Conservation (phyloP, 2,113 vertebrate genomes). For the Camelus bactrianus region DNA sequence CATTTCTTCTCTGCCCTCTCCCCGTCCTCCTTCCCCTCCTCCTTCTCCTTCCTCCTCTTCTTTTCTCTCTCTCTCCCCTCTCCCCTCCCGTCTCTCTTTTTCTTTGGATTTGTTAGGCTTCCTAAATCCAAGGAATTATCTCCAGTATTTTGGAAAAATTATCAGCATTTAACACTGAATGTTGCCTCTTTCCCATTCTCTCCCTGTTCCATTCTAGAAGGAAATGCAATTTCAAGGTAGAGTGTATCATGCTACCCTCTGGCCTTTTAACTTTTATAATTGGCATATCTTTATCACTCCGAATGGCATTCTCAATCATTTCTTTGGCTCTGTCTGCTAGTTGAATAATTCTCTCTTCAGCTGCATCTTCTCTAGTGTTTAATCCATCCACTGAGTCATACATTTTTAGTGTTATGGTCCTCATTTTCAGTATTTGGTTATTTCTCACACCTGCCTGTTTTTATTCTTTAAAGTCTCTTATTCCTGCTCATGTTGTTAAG, state of each 20-base stretch:
- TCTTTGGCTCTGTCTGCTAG: background rate
- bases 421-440: background rate
- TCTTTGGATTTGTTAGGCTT: background rate
- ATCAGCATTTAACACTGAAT: background rate
- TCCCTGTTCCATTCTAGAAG: background rate
- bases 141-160: background rate
- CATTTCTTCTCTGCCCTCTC: background rate
- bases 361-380: background rate
- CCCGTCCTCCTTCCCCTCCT: background rate
- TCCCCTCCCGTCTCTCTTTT: background rate
- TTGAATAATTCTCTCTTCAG: background rate
- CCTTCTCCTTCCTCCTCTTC: background rate
- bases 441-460: background rate
- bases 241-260: background rate
- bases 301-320: background rate
- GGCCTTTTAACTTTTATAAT: background rate
- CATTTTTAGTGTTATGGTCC: background rate
- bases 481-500: background rate
- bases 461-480: background rate
- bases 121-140: background rate
- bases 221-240: background rate
- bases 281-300: background rate
- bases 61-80: background rate
- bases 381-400: background rate
- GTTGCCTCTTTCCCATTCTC: background rate